Evolutionary conservation across 92 coral and sea anemone genomes (phyloP).

Genomic region (Parazoanthus atlanticus): DNA sequence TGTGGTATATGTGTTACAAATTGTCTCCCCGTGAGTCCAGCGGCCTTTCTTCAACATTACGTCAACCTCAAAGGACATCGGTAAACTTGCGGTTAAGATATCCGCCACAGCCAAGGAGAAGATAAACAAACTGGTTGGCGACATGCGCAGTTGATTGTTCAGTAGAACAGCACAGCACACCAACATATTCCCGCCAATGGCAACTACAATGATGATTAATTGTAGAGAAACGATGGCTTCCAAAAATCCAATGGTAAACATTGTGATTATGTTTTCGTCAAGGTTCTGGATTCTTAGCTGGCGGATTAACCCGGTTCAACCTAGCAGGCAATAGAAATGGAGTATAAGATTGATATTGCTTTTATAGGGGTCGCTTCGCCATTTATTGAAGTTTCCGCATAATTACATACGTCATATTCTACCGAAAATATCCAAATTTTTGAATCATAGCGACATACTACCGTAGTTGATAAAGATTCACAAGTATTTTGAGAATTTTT

Average conservation of each 20-base stretch:
- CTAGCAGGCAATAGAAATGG: not conserved
- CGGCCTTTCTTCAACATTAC: slow-evolving; percentile 41
- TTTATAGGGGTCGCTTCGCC: no score
- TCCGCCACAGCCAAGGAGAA: slow-evolving; percentile 86
- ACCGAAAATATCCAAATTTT: no score
- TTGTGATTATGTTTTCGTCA: not conserved
- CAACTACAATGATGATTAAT: slow-evolving; percentile 60
- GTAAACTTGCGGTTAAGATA: slow-evolving; percentile 72
- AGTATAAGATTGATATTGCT: not conserved
- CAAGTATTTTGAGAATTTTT: no score
- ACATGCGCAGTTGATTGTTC: slow-evolving; percentile 65
- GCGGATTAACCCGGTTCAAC: not conserved
- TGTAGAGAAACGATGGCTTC: slow-evolving; percentile 49
- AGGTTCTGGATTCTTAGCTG: not conserved
- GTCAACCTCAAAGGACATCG: slow-evolving; percentile 85
- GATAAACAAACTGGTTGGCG: slow-evolving; percentile 77
- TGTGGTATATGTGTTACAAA: slow-evolving; percentile 67
- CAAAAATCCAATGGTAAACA: not conserved
- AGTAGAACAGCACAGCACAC: slow-evolving; percentile 75
- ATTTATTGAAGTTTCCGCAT: no score
- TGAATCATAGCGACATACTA: no score
- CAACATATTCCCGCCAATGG: slow-evolving; percentile 72
- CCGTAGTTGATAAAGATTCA: no score
- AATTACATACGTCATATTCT: no score
- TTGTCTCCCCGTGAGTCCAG: slow-evolving; percentile 73